These are phyloP conservation scores for Pseudobourletiella spinata DNA, from an alignment of 1,140 invertebrate species.

Conservation along the genomic window DNA sequence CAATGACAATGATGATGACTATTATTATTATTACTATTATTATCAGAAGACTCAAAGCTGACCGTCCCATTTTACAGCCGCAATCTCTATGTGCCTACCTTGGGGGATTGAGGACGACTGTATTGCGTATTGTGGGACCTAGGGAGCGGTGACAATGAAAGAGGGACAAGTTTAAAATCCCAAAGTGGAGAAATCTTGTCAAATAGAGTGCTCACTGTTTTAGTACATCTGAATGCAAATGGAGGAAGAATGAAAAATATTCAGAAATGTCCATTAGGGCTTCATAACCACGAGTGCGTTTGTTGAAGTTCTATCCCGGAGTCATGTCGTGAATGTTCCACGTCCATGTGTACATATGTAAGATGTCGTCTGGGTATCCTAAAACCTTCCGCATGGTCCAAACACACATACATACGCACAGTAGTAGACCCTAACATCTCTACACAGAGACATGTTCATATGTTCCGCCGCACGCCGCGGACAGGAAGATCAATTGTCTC, in stretches of 20 bases:
- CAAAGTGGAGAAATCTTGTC: background rate
- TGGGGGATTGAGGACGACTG: too few relatives aligned
- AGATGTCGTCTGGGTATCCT: background rate
- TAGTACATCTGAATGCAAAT: background rate
- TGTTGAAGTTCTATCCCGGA: background rate
- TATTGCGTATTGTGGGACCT: too few relatives aligned
- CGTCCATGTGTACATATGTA: background rate
- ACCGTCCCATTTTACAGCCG: too few relatives aligned
- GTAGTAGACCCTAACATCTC: too few relatives aligned
- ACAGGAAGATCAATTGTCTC: constrained; percentile 11
- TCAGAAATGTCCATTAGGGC: background rate
- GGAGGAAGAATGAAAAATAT: background rate
- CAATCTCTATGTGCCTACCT: too few relatives aligned
- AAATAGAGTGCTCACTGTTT: background rate
- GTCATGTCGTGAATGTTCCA: background rate
- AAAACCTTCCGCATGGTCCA: background rate
- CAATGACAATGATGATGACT: too few relatives aligned
- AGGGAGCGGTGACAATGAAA: background rate
- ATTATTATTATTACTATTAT: too few relatives aligned
- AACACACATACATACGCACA: too few relatives aligned
- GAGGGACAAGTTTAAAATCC: background rate
- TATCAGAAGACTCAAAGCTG: too few relatives aligned
- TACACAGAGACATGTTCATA: too few relatives aligned
- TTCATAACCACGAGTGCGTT: background rate
- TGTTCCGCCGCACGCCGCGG: background rate